Evolutionary conservation across 2,888 invertebrate genomes (phyloP).

Genomic region (Tortricodes alternella): DNA sequence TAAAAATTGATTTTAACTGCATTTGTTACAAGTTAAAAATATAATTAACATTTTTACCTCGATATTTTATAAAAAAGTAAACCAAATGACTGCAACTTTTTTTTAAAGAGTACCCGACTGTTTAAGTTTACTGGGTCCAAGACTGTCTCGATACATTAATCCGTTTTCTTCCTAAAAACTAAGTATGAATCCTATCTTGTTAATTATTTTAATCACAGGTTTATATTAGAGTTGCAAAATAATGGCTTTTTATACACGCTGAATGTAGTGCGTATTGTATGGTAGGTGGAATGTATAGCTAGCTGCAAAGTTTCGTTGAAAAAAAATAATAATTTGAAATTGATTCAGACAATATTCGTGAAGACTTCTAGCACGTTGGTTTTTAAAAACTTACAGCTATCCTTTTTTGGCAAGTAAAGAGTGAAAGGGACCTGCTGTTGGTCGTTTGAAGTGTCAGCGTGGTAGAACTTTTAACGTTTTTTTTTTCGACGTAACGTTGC

Average conservation of each 20-base stretch:
- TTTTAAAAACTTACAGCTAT: background rate
- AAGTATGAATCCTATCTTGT: conserved; percentile 39
- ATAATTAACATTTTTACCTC: background rate
- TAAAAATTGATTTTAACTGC: background rate
- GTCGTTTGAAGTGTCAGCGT: background rate
- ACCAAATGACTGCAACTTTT: conserved; percentile 3
- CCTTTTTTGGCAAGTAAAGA: background rate
- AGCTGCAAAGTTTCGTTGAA: conserved; percentile 58
- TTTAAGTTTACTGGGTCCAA: conserved; percentile 29
- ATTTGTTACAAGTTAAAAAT: background rate
- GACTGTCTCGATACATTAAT: conserved; percentile 16
- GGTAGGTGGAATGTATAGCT: conserved; percentile 66
- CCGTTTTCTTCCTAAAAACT: conserved; percentile 28
- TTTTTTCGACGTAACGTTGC: conserved; percentile 52
- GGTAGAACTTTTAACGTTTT: conserved; percentile 16
- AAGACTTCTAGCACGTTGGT: background rate
- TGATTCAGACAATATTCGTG: conserved; percentile 12
- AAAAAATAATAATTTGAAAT: conserved; percentile 26
- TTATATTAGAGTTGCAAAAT: conserved; percentile 62
- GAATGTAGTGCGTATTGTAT: conserved; percentile 68
- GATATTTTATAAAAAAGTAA: background rate
- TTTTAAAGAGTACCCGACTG: conserved; percentile 3
- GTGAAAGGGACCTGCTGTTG: background rate
- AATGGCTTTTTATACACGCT: conserved; percentile 74
- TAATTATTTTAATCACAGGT: conserved; percentile 55